These are phyloP conservation scores for Haliclona indistincta DNA, from an alignment of 37 sponge, comb jelly and placozoan genomes.

Conservation along the genomic window DNA sequence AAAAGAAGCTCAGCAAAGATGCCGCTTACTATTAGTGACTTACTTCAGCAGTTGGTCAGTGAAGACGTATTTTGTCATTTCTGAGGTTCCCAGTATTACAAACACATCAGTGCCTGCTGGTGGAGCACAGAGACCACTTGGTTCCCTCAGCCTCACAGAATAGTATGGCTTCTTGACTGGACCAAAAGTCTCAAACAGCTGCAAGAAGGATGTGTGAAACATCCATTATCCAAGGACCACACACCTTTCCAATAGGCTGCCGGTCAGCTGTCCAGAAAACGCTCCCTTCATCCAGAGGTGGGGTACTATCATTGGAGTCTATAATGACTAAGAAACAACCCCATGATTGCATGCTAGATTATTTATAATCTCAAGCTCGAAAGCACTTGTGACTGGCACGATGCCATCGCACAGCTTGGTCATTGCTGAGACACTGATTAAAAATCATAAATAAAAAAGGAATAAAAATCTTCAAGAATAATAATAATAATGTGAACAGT, in stretches of 20 bases:
- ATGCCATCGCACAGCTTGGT: no score
- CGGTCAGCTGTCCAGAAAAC: conserved; percentile 56
- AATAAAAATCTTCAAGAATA: no score
- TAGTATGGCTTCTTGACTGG: conserved; percentile 73
- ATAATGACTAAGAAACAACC: neutral
- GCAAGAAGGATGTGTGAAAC: neutral
- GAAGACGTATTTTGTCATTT: conserved; percentile 64
- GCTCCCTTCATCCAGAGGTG: conserved; percentile 60
- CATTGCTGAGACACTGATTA: neutral
- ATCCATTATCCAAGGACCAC: neutral
- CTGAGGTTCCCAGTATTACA: conserved; percentile 9
- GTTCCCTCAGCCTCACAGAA: conserved; percentile 29
- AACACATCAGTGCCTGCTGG: conserved; percentile 37
- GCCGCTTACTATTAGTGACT: neutral
- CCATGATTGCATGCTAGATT: neutral
- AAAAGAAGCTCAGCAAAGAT: neutral
- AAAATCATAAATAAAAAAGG: neutral
- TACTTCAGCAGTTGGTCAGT: conserved; percentile 42
- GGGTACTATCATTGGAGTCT: conserved; percentile 1
- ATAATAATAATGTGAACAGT: neutral
- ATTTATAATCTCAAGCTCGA: no score
- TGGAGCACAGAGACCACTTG: no score
- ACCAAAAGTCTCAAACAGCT: conserved; percentile 78
- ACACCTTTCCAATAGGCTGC: conserved; percentile 30
- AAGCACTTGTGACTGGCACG: no score